A percentile compares a stretch with the other conserved stretches of the same genome.
Conservation (phyloP, 2,888 invertebrate species). For the Piscicola geometra region DNA sequence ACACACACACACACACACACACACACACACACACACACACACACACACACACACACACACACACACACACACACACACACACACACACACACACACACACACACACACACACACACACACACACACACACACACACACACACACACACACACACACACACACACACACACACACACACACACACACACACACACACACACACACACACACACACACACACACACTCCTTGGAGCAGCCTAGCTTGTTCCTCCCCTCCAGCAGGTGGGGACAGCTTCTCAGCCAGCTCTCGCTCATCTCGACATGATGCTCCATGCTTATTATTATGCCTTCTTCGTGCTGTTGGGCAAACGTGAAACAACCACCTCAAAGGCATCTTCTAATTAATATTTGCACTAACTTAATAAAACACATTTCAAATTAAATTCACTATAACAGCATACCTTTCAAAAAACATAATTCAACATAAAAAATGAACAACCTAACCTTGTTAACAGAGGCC, state of each 20-base stretch:
- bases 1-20: conserved; percentile 16
- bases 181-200: conserved; percentile 14
- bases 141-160: conserved; percentile 17
- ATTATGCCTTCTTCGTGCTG: conserved; percentile 78
- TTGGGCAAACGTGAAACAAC: conserved; percentile 39
- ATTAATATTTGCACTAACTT: no score
- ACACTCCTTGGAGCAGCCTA: background rate
- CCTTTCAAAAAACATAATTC: conserved; percentile 20
- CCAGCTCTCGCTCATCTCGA: conserved; percentile 82
- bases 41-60: conserved; percentile 43
- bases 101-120: conserved; percentile 21
- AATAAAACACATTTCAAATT: no score
- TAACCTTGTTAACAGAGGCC: conserved; percentile 76
- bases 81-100: conserved; percentile 10
- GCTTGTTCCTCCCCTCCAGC: conserved; percentile 46
- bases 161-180: conserved; percentile 1
- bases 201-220: conserved; percentile 16
- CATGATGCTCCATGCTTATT: conserved; percentile 77
- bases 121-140: conserved; percentile 13
- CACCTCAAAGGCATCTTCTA: no score
- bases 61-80: conserved; percentile 13
- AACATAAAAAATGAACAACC: background rate
- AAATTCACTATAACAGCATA: no score
- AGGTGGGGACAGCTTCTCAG: conserved; percentile 78
- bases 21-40: conserved; percentile 16